Percentiles rank a stretch among this genome's conserved stretches.
These are phyloP conservation scores for Nanger granti DNA, from an alignment of 2,113 vertebrate species.

Conservation along the genomic window DNA sequence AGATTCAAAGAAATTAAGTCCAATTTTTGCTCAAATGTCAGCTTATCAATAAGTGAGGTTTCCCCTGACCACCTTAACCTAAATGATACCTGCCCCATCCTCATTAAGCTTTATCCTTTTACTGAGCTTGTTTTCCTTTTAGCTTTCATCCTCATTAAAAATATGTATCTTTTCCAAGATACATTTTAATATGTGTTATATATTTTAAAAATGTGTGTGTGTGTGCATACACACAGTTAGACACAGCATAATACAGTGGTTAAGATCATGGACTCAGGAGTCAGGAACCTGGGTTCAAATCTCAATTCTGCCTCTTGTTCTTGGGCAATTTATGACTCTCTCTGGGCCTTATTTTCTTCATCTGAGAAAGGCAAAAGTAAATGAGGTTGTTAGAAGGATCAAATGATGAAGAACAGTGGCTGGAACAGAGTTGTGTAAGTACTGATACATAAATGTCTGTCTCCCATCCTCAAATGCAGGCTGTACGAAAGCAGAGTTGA, in stretches of 20 bases:
- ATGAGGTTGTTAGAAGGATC: background rate
- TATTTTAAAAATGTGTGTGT: background rate
- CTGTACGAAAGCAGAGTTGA: background rate
- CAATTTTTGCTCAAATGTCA: background rate
- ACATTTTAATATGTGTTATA: background rate
- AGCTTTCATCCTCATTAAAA: background rate
- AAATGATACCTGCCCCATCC: background rate
- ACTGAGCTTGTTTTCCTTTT: background rate
- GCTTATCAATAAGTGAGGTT: background rate
- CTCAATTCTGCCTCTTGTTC: background rate
- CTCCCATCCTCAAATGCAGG: background rate
- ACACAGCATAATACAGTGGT: background rate
- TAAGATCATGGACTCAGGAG: background rate
- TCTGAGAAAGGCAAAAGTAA: background rate
- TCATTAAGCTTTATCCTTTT: background rate
- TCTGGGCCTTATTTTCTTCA: constrained; percentile 10
- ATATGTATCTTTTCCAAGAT: background rate
- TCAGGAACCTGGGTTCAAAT: background rate
- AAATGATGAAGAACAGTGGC: background rate
- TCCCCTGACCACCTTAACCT: background rate
- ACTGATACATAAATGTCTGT: background rate
- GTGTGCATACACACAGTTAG: background rate
- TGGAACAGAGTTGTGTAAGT: background rate
- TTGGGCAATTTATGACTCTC: background rate
- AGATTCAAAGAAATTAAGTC: background rate